A percentile compares a stretch with the other conserved stretches of the same genome.
These are phyloP conservation scores for Hyposoter didymator DNA, from an alignment of 2,888 invertebrate genomes.

Conservation along the genomic window DNA sequence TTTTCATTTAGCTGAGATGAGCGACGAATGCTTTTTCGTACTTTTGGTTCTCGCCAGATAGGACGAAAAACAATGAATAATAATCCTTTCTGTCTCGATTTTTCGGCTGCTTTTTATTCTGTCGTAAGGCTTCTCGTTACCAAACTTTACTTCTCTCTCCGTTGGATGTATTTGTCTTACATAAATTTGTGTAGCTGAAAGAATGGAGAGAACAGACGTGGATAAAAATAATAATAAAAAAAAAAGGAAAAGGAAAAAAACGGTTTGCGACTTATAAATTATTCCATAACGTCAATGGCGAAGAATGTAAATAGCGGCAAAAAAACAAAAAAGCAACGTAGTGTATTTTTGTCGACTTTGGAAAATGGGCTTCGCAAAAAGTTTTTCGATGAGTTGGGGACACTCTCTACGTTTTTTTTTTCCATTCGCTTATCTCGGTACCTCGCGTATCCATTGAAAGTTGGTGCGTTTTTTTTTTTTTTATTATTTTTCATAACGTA, in stretches of 20 bases:
- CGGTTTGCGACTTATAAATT: slow-evolving; percentile 25
- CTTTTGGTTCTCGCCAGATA: not conserved
- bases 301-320: slow-evolving; percentile 1
- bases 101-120: not conserved
- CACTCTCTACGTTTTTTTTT: not conserved
- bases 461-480: not conserved
- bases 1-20: not conserved
- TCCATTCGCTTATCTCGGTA: not conserved
- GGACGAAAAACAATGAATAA: slow-evolving; percentile 23
- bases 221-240: not conserved
- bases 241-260: not conserved
- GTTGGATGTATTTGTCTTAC: slow-evolving; percentile 20
- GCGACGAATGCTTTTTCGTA: slow-evolving; percentile 2
- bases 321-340: slow-evolving; percentile 16
- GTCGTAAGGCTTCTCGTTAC: slow-evolving; percentile 29
- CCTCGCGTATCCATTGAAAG: slow-evolving; percentile 10
- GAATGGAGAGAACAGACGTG: slow-evolving; percentile 1
- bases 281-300: slow-evolving; percentile 24
- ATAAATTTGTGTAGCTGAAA: slow-evolving; percentile 13
- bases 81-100: slow-evolving; percentile 26
- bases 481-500: slow-evolving; percentile 11
- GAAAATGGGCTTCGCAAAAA: not conserved
- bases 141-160: slow-evolving; percentile 30
- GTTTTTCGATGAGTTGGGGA: slow-evolving; percentile 24
- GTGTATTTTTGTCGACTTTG: slow-evolving; percentile 16